A percentile compares a stretch with the other conserved stretches of the same genome.
Conservation (phyloP, 2,888 invertebrate genomes). For the Coremacera marginata region DNA sequence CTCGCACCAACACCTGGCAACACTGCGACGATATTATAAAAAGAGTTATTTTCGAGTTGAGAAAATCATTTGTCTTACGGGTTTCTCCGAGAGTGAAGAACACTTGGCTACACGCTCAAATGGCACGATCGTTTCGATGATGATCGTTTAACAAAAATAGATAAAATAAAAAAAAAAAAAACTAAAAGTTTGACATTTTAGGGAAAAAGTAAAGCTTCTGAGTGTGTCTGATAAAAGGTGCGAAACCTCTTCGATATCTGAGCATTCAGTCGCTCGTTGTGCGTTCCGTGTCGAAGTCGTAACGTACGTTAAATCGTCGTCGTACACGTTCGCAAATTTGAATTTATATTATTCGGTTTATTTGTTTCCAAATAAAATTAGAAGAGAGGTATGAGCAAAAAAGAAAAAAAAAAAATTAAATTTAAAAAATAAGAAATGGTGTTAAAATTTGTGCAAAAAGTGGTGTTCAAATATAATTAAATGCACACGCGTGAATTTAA, state of each 20-base stretch:
- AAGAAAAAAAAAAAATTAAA: neutral
- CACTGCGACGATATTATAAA: too few species aligned
- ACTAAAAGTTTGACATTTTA: neutral
- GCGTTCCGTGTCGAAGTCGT: conserved; percentile 48
- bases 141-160: neutral
- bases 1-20: too few species aligned
- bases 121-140: neutral
- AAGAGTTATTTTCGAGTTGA: conserved; percentile 21
- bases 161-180: neutral
- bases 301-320: conserved; percentile 19
- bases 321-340: conserved; percentile 4
- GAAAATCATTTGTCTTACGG: conserved; percentile 23
- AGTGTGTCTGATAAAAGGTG: neutral
- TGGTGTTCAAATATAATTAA: neutral
- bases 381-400: neutral
- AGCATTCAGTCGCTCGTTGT: conserved; percentile 51
- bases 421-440: neutral
- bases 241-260: conserved; percentile 6
- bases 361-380: neutral
- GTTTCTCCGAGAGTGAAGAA: conserved; percentile 9
- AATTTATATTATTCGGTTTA: neutral
- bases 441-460: neutral
- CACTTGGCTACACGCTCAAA: neutral
- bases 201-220: neutral
- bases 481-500: neutral